phyloP scores from a whole-genome alignment of 2,113 vertebrate species.

The Cebus imitator region DNA sequence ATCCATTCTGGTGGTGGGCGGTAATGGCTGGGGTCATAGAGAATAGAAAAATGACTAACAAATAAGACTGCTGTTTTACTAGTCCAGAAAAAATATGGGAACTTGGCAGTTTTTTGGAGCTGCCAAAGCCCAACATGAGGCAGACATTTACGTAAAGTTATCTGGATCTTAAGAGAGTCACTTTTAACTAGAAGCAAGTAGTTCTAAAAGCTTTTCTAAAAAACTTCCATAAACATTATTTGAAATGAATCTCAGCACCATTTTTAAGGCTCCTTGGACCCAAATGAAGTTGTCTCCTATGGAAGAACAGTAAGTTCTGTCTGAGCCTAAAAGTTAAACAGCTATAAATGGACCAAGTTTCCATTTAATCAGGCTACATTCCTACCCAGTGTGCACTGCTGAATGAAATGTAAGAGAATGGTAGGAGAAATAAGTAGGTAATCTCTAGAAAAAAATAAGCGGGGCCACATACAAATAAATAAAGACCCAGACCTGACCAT shows the following conservation, averaged over 20 bases:
- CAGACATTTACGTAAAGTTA: neutral
- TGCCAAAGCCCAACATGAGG: neutral
- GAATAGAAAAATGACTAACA: neutral
- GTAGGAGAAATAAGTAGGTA: conserved; percentile 74
- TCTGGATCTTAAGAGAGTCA: neutral
- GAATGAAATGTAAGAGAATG: conserved; percentile 84
- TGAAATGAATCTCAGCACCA: neutral
- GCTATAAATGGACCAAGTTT: conserved; percentile 52
- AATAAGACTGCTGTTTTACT: neutral
- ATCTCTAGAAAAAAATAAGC: conserved; percentile 81
- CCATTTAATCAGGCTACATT: conserved; percentile 66
- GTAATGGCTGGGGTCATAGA: neutral
- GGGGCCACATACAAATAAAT: conserved; percentile 78
- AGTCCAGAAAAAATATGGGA: neutral
- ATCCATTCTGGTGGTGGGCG: neutral
- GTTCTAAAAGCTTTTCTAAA: conserved; percentile 13
- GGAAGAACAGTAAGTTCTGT: neutral
- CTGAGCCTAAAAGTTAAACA: conserved; percentile 49
- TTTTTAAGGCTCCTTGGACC: neutral
- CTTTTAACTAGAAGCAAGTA: neutral
- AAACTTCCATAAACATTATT: neutral
- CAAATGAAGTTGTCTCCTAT: neutral
- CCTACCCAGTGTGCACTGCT: neutral
- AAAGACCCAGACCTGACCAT: conserved; percentile 81
- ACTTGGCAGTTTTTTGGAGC: neutral